Percentiles rank a stretch among this genome's conserved stretches.
Conservation (phyloP, 2,888 invertebrate genomes). For the Acanthococcus lagerstroemiae region DNA sequence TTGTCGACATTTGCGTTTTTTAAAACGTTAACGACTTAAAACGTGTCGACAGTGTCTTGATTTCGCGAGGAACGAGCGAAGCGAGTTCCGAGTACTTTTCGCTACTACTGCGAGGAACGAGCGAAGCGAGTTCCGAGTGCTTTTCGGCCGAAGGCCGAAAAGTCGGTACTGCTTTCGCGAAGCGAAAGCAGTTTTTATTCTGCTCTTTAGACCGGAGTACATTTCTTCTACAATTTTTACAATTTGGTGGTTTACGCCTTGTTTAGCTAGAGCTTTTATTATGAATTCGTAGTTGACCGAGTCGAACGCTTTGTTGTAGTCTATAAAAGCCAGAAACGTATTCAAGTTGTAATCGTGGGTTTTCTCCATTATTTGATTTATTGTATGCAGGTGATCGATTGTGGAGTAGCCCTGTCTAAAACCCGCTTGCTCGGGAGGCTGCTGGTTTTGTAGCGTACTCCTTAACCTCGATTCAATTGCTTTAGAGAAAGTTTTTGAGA, state of each 20-base stretch:
- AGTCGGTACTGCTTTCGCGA: too few species aligned
- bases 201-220: not conserved
- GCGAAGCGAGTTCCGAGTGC: too few species aligned
- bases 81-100: too few species aligned
- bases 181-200: not conserved
- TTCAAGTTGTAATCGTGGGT: not conserved
- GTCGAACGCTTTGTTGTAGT: slow-evolving; percentile 16
- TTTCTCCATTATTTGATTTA: slow-evolving; percentile 3
- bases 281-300: not conserved
- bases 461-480: slow-evolving; percentile 1
- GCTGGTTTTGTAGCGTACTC: not conserved
- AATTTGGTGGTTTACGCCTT: not conserved
- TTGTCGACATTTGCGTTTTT: too few species aligned
- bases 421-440: slow-evolving; percentile 8
- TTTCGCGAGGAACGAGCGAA: too few species aligned
- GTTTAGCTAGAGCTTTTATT: not conserved
- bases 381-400: not conserved
- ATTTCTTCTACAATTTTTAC: not conserved
- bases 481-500: slow-evolving; percentile 14
- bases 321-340: not conserved
- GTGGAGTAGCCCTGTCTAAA: slow-evolving; percentile 15
- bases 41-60: too few species aligned
- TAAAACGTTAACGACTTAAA: too few species aligned
- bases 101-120: too few species aligned
- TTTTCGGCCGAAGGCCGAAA: too few species aligned